Conservation (phyloP, 2,113 vertebrate species). For the Protobothrops mucrosquamatus region DNA sequence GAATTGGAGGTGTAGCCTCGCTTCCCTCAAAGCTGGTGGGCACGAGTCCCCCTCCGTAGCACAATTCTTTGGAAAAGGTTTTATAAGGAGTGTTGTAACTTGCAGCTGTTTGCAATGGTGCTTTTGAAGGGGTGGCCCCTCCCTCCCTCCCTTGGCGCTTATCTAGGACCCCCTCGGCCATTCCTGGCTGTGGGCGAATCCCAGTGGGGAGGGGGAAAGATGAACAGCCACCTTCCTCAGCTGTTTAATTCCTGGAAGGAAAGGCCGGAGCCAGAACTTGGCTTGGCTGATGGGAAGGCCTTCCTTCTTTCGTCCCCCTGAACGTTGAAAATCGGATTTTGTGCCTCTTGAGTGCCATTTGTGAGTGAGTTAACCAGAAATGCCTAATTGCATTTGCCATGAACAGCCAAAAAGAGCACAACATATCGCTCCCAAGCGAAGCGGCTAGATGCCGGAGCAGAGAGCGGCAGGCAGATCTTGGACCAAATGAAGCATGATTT, state of each 20-base stretch:
- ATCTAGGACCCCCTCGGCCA: background rate
- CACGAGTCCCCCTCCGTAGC: background rate
- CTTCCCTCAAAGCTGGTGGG: background rate
- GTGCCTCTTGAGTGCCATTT: background rate
- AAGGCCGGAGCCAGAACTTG: background rate
- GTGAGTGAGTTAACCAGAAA: no score
- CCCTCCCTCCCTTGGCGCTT: background rate
- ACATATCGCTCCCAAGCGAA: fast-evolving
- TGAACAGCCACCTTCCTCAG: background rate
- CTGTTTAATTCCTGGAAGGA: background rate
- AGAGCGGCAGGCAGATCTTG: background rate
- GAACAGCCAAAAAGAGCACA: no score
- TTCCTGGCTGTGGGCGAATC: background rate
- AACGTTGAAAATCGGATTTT: background rate
- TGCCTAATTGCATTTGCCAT: fast-evolving
- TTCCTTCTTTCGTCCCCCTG: background rate
- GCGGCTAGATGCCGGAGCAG: background rate
- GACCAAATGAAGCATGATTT: background rate
- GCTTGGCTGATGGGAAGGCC: background rate
- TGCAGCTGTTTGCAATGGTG: background rate
- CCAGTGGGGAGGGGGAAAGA: background rate
- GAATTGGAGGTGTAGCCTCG: background rate
- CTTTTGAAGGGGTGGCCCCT: background rate
- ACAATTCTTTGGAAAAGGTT: background rate
- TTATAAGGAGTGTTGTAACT: background rate